Evolutionary conservation across 2,888 invertebrate species (phyloP), one percentile per base, ranked within the genome.

Genomic region (Cheilosia scutellata): DNA sequence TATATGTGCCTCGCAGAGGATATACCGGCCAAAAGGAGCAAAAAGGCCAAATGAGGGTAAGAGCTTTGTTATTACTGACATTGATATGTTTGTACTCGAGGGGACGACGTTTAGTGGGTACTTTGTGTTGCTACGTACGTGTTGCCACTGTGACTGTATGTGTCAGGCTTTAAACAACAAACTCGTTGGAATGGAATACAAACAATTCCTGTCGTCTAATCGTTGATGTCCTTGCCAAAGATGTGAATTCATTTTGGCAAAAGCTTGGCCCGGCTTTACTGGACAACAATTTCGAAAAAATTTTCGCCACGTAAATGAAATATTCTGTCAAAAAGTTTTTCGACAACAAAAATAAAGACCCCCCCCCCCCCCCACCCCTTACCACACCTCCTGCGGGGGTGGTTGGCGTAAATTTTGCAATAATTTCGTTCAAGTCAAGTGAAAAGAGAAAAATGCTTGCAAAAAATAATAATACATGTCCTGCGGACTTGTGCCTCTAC

Each of bases 11-110:
- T 29, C 7, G 31, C n/a, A 57, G 62, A 44, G 40, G 60, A 51
- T 51, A 33, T 16, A 20, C 20, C 20, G 20, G 2, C 37, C 9
- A 1, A 44, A 60, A 44, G 11, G 11, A 57, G 47, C 53, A 57
- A 11, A 40, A 16, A 27, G 20, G 29, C 63, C 60, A 62, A 78
- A 66, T 60, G 55, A 49, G 55, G 60, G 47, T 53, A 70, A 65
- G 51, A 42, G 44, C 51, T 76, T 53, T 66, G 51, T 58, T 70
- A 76, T 76, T 76, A 51, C 70, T 75, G 84, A 71, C 79, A 71
- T 60, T 84, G 80, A 84, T 84, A 79, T 75, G 79, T 79, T 75
- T 79, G 60, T 57, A 66, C 65, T 75, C 65, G 29, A 40, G 57
- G 49, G 75, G 65, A 60, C 20, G 20, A 20, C 75, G 60, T 79